phyloP scores from a whole-genome alignment of 2,113 vertebrate genomes.

The Puntigrus tetrazona region DNA sequence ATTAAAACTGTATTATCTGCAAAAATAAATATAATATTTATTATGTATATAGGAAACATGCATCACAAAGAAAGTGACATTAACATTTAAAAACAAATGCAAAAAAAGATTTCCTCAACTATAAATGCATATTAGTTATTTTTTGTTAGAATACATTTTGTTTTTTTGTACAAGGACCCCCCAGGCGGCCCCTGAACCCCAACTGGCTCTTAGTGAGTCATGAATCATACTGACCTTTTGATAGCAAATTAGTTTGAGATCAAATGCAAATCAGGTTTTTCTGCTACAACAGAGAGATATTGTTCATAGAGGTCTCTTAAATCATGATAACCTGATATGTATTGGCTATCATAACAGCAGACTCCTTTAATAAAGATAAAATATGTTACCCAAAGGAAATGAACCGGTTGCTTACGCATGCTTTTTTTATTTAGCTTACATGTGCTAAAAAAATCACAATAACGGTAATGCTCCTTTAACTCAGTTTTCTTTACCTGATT shows the following conservation, averaged over 20 bases:
- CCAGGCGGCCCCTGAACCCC: background rate
- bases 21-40: background rate
- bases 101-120: background rate
- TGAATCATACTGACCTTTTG: background rate
- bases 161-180: background rate
- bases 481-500: background rate
- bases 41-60: too few relatives aligned
- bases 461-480: background rate
- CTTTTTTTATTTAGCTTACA: background rate
- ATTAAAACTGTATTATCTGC: background rate
- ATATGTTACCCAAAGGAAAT: background rate
- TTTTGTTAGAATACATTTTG: background rate
- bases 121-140: background rate
- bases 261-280: background rate
- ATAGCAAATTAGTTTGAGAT: background rate
- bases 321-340: constrained; percentile 11
- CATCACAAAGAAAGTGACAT: too few relatives aligned
- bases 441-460: background rate
- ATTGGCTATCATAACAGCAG: background rate
- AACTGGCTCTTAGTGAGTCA: background rate
- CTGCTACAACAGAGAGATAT: background rate
- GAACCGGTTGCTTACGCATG: background rate
- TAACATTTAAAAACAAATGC: background rate
- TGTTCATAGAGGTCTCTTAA: background rate
- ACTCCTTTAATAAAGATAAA: background rate